Evolutionary conservation across 2,113 vertebrate species (phyloP).

Genomic region (Ctenomys sociabilis): DNA sequence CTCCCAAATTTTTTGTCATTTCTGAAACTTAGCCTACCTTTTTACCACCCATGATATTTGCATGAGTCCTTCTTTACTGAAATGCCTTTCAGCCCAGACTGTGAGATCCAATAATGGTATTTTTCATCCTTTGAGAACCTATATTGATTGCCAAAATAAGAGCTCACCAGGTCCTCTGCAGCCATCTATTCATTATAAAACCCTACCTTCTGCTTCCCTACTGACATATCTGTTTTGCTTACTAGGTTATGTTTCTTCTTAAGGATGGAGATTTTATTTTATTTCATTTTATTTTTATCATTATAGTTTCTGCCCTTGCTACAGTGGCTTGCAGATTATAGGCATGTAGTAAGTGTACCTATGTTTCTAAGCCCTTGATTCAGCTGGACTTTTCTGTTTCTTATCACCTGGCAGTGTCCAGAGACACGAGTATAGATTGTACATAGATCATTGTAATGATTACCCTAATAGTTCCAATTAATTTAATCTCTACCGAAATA

Average conservation of each 20-base stretch:
- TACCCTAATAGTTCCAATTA: neutral
- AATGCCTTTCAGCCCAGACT: neutral
- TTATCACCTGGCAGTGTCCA: neutral
- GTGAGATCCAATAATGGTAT: neutral
- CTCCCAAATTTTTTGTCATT: neutral
- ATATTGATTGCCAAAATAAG: neutral
- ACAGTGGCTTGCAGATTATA: neutral
- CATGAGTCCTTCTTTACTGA: neutral
- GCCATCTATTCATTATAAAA: neutral
- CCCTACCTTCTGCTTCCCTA: neutral
- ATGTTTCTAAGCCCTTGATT: neutral
- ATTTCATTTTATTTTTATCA: neutral
- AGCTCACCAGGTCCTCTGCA: too few species aligned
- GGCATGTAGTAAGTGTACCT: neutral
- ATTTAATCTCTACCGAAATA: neutral
- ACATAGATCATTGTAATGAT: neutral
- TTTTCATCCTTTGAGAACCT: neutral
- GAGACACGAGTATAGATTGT: neutral
- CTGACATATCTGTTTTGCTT: neutral
- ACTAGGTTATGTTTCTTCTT: neutral
- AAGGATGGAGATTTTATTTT: neutral
- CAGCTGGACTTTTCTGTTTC: neutral
- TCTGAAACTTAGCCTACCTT: neutral
- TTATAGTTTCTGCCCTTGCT: neutral
- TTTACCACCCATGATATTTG: neutral